Evolutionary conservation across 2,888 invertebrate species (phyloP).

Genomic region (Pantelozetes paolii): DNA sequence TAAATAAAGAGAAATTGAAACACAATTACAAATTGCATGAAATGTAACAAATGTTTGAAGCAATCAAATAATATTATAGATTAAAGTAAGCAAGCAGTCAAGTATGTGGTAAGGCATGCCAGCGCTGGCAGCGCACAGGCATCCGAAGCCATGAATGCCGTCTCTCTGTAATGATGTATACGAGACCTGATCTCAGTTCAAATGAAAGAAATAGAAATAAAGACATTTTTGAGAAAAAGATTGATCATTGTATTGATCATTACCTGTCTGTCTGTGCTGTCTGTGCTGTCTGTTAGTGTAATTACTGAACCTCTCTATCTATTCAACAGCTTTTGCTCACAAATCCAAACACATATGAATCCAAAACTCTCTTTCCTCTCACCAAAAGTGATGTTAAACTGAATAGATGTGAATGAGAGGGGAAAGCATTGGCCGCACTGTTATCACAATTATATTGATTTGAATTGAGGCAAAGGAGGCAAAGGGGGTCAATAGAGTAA

Average conservation of each 20-base stretch:
- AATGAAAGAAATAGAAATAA: slow-evolving; percentile 26
- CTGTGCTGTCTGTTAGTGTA: slow-evolving; percentile 4
- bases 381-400: neutral
- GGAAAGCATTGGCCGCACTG: slow-evolving; percentile 14
- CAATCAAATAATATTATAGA: slow-evolving; percentile 21
- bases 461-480: slow-evolving; percentile 20
- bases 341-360: neutral
- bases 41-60: neutral
- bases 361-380: neutral
- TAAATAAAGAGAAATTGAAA: slow-evolving; percentile 6
- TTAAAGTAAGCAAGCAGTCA: slow-evolving; percentile 28
- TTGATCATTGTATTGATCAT: slow-evolving; percentile 34
- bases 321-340: slow-evolving; percentile 9
- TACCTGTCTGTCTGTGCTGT: no score
- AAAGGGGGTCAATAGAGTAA: slow-evolving; percentile 35
- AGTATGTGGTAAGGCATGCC: slow-evolving; percentile 12
- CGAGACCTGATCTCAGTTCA: neutral
- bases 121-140: no score
- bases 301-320: slow-evolving; percentile 19
- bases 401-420: neutral
- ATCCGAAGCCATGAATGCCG: neutral
- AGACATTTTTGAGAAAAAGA: slow-evolving; percentile 28
- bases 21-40: neutral
- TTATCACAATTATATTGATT: neutral
- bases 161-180: slow-evolving; percentile 13